phyloP scores from a whole-genome alignment of 1,140 invertebrate species.

The Wiebesia pumilae region DNA sequence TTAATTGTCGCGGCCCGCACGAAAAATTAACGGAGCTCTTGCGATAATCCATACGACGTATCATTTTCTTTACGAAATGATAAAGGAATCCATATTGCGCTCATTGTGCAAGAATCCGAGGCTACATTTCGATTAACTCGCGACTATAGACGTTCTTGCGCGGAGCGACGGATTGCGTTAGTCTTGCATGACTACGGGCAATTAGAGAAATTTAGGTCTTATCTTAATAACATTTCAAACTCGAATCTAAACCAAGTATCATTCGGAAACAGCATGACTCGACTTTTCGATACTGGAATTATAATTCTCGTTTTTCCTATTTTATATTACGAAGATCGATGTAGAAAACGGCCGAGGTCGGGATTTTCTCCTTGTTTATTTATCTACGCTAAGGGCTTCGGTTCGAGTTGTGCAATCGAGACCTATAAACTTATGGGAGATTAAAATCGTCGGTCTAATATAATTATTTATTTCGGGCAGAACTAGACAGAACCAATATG shows the following conservation, averaged over 20 bases:
- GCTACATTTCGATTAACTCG: conserved; percentile 26
- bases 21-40: conserved; percentile 6
- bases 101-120: not conserved
- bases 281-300: not conserved
- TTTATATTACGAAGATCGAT: not conserved
- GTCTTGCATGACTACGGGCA: conserved; percentile 10
- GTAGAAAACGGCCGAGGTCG: not conserved
- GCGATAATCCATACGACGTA: not conserved
- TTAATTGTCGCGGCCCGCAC: conserved; percentile 29
- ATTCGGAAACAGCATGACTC: conserved; percentile 12
- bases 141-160: not conserved
- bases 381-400: not conserved
- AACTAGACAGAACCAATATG: not conserved
- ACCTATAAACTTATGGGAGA: not conserved
- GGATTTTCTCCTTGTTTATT: not conserved
- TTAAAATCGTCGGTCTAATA: too few species aligned
- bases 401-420: not conserved
- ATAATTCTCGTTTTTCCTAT: not conserved
- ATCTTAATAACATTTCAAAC: not conserved
- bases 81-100: conserved; percentile 1
- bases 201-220: conserved; percentile 13
- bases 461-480: too few species aligned
- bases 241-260: conserved; percentile 16
- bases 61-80: conserved; percentile 41
- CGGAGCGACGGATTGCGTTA: not conserved